phyloP scores from a whole-genome alignment of 2,888 invertebrate species.

The Parthenolecanium corni region DNA sequence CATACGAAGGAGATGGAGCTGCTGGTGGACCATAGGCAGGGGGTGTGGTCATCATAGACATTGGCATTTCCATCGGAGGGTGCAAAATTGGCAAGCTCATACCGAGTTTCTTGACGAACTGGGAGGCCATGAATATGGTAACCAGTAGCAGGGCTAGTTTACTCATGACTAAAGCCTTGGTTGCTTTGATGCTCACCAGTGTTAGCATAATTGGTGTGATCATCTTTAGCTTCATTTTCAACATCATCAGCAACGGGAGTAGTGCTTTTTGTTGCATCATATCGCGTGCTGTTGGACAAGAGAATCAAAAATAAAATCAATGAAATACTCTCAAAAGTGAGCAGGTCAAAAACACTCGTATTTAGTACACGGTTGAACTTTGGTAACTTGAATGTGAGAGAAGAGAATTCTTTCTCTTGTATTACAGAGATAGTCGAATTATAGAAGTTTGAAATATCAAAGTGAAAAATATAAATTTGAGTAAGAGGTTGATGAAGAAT shows the following conservation, averaged over 20 bases:
- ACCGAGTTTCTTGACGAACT: conserved; percentile 66
- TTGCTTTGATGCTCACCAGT: conserved; percentile 65
- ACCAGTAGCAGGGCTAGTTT: conserved; percentile 71
- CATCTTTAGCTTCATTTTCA: conserved; percentile 74
- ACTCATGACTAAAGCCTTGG: conserved; percentile 71
- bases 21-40: conserved; percentile 58
- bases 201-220: conserved; percentile 70
- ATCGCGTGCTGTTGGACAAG: conserved; percentile 36
- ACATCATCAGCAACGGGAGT: conserved; percentile 61
- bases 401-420: no score
- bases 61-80: conserved; percentile 10
- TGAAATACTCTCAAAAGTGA: neutral
- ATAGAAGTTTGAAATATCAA: no score
- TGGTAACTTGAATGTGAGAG: no score
- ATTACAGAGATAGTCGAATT: no score
- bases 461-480: no score
- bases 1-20: conserved; percentile 47
- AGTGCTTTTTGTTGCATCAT: conserved; percentile 66
- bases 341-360: neutral
- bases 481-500: no score
- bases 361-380: neutral
- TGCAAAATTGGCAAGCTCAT: conserved; percentile 28
- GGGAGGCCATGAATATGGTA: conserved; percentile 66
- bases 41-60: conserved; percentile 39
- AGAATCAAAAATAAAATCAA: no score